Base-by-base conservation (phyloP, 2,797 vertebrate genomes). In the Danio jaintianensis region DNA sequence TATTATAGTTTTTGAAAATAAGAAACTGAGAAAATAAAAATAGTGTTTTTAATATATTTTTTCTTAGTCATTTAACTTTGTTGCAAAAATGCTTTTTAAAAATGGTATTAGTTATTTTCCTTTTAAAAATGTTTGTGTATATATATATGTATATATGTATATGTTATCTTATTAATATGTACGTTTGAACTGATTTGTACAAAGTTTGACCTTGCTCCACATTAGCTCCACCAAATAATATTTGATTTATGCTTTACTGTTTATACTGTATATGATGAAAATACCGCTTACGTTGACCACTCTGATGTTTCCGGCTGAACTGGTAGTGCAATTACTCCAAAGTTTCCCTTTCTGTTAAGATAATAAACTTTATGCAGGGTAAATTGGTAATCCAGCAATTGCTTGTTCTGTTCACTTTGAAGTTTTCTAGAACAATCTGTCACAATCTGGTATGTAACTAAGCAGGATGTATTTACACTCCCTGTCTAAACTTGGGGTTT, bases 341-440 rank as follows among this genome's bases (percentile, higher is more conserved):
- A 72, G 75, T 78, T 78, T 69, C 78, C 45, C 48, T 75, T 55
- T 75, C 47, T 83, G 75, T 64, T 73, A 84, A 78, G 66, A 89
- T 87, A 89, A 91, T 89, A 90, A 91, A 92, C 88, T 81, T 59
- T 58, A 75, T 62, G 52, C 15, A 20, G 40, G 52, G 61, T 70
- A 72, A 81, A 69, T 62, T 40, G 63, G 75, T 75, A 64, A 71
- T 79, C 56, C 85, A 86, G 88, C 55, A 53, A 84, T 84, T 80
- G 22, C 74, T 85, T 74, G 64, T 83, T 86, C 78, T 84, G 66
- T 81, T 69, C 50, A 70, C 90, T 91, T 91, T 92, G 85, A 90
- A 89, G 78, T 86, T 38, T 40, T 68, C 79, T 83, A 69, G 79
- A 70, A 52, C 71, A 50, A 58, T 75, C 47, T 70, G 75, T 85